Conservation (phyloP, 2,888 invertebrate species). For the Beris morrisii region DNA sequence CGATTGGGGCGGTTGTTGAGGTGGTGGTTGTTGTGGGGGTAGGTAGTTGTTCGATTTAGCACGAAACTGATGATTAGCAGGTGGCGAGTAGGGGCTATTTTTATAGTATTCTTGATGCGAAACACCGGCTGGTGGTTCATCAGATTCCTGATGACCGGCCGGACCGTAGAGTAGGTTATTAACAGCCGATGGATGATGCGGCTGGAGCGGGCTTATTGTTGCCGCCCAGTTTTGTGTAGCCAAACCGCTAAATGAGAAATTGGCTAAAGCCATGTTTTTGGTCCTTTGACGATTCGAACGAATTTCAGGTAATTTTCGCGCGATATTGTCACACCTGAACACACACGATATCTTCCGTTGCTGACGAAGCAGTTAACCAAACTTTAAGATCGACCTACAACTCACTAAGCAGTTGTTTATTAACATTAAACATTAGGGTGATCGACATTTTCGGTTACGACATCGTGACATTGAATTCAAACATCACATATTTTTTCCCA, state of each 20-base stretch:
- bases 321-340: too few relatives aligned
- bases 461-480: slow-evolving; percentile 22
- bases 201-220: slow-evolving; percentile 48
- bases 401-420: neutral
- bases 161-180: slow-evolving; percentile 55
- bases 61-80: slow-evolving; percentile 47
- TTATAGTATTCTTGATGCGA: slow-evolving; percentile 48
- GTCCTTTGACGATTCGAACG: neutral
- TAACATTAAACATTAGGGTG: slow-evolving; percentile 19
- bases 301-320: neutral
- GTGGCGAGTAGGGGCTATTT: slow-evolving; percentile 55
- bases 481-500: neutral
- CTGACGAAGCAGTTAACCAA: too few relatives aligned
- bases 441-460: slow-evolving; percentile 29
- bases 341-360: too few relatives aligned
- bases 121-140: slow-evolving; percentile 40
- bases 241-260: slow-evolving; percentile 53
- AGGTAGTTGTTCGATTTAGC: slow-evolving; percentile 52
- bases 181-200: slow-evolving; percentile 53
- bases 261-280: slow-evolving; percentile 51
- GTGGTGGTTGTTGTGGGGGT: slow-evolving; percentile 48
- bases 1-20: slow-evolving; percentile 1
- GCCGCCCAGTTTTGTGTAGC: slow-evolving; percentile 52
- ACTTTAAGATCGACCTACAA: neutral
- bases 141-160: slow-evolving; percentile 53